phyloP scores from a whole-genome alignment of 2,797 vertebrate species.

The Oryzias dopingdopingensis region DNA sequence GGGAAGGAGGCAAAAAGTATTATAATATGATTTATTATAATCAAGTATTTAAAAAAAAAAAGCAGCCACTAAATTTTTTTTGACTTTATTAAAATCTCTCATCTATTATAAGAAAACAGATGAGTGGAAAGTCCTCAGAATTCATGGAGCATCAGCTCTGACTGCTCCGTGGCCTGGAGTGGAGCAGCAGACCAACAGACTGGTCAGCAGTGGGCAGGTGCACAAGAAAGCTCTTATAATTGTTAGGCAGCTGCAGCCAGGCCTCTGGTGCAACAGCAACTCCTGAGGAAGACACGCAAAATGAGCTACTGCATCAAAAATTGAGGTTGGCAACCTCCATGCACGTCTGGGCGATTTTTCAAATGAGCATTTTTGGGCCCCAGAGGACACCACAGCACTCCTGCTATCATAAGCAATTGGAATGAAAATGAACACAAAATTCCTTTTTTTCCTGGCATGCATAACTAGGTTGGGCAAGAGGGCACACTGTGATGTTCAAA shows the following conservation, averaged over 20 bases:
- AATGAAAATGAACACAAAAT: slow-evolving; percentile 67
- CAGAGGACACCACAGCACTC: slow-evolving; percentile 56
- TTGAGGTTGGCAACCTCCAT: slow-evolving; percentile 76
- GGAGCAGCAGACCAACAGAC: slow-evolving; percentile 25
- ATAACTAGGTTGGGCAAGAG: slow-evolving; percentile 64
- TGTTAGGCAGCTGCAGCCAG: slow-evolving; percentile 58
- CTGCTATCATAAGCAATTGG: slow-evolving; percentile 71
- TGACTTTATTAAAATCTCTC: background rate
- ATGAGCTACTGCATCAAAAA: slow-evolving; percentile 76
- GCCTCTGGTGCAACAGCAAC: slow-evolving; percentile 50
- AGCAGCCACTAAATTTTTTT: too few species aligned
- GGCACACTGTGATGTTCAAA: slow-evolving; percentile 68
- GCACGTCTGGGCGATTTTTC: slow-evolving; percentile 72
- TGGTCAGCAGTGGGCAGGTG: slow-evolving; percentile 62
- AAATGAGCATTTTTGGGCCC: slow-evolving; percentile 72
- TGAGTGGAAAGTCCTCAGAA: background rate
- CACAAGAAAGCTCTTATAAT: slow-evolving; percentile 66
- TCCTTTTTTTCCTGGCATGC: slow-evolving; percentile 46
- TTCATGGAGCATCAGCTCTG: slow-evolving; percentile 39
- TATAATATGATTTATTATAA: too few species aligned
- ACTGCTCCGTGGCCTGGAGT: slow-evolving; percentile 57
- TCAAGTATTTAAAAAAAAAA: too few species aligned
- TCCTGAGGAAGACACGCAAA: slow-evolving; percentile 66
- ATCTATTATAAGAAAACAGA: background rate
- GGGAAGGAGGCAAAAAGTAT: too few species aligned